These are phyloP conservation scores for Frankliniella fusca DNA, from an alignment of 2,888 invertebrate genomes.

Conservation along the genomic window DNA sequence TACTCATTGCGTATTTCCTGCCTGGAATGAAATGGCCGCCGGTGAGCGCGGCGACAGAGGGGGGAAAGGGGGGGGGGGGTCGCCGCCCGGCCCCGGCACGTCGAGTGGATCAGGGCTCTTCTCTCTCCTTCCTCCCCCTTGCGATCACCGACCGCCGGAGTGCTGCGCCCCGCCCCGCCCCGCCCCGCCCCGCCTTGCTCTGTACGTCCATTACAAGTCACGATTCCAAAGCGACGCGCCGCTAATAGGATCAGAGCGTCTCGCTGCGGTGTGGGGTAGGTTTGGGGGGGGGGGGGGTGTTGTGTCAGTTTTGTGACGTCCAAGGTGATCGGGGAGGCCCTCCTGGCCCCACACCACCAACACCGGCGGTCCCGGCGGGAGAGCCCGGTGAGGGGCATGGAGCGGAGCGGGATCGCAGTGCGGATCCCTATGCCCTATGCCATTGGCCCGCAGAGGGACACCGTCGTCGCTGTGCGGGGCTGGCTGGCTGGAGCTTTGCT, in stretches of 20 bases:
- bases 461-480: not conserved
- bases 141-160: no score
- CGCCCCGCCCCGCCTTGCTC: not conserved
- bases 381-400: no score
- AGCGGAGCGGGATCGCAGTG: not conserved
- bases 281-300: not conserved
- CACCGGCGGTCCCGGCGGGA: not conserved
- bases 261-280: not conserved
- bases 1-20: not conserved
- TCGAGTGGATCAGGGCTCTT: not conserved
- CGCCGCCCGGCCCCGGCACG: not conserved
- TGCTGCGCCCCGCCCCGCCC: no score
- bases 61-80: not conserved
- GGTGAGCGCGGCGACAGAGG: not conserved
- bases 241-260: conserved; percentile 8
- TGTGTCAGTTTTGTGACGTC: not conserved
- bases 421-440: not conserved
- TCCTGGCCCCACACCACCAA: not conserved
- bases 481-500: not conserved
- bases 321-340: not conserved
- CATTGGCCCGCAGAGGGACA: not conserved
- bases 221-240: conserved; percentile 15
- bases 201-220: not conserved
- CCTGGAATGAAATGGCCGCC: not conserved
- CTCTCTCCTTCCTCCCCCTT: not conserved